phyloP scores from a whole-genome alignment of 1,140 invertebrate genomes.

The Oryzaephilus surinamensis region DNA sequence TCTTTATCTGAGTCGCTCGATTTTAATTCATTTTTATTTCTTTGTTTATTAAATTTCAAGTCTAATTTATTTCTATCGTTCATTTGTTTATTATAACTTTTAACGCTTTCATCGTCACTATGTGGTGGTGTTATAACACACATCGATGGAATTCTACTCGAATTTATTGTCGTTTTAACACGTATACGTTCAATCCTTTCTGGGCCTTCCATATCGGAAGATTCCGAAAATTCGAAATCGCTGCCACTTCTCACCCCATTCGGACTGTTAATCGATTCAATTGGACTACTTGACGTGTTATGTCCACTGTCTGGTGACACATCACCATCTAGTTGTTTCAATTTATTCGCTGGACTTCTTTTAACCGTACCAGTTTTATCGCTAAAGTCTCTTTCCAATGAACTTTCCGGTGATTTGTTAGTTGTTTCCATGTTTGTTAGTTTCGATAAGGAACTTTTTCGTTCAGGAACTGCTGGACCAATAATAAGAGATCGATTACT shows the following conservation, averaged over 20 bases:
- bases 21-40: constrained; percentile 8
- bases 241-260: constrained; percentile 57
- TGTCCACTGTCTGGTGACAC: constrained; percentile 68
- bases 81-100: constrained; percentile 5
- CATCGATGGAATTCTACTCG: constrained; percentile 81
- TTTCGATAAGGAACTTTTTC: constrained; percentile 56
- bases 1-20: constrained; percentile 8
- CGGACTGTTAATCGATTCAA: constrained; percentile 57
- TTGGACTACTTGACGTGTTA: constrained; percentile 69
- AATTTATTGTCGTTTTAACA: constrained; percentile 76
- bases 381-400: constrained; percentile 44
- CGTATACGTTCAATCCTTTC: constrained; percentile 75
- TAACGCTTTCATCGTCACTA: constrained; percentile 68
- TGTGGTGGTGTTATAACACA: constrained; percentile 82
- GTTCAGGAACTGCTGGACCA: constrained; percentile 61
- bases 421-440: constrained; percentile 23
- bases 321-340: constrained; percentile 50
- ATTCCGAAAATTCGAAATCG: constrained; percentile 67
- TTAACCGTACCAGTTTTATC: constrained; percentile 46
- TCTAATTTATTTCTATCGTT: constrained; percentile 6
- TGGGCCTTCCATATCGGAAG: constrained; percentile 72
- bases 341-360: constrained; percentile 40
- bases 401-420: constrained; percentile 39
- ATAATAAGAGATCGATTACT: constrained; percentile 46
- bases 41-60: constrained; percentile 9